These are phyloP conservation scores for Symphodus melops DNA, from an alignment of 2,113 vertebrate genomes.

Conservation along the genomic window DNA sequence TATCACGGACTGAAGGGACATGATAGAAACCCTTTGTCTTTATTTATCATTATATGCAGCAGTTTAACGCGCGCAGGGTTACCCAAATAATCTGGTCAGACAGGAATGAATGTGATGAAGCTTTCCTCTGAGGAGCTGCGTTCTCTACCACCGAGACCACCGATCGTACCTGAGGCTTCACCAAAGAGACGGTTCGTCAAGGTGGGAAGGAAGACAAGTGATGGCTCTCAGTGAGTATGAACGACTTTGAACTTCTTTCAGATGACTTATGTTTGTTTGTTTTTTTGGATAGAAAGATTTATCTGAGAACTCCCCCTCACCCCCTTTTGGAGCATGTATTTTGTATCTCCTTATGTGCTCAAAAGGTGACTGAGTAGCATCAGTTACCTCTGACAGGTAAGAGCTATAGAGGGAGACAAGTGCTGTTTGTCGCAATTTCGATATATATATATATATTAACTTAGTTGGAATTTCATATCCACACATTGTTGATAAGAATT, in stretches of 20 bases:
- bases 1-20: constrained; percentile 16
- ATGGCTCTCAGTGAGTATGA: constrained; percentile 82
- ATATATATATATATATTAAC: no score
- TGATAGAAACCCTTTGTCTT: background rate
- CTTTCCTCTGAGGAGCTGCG: constrained; percentile 64
- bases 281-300: background rate
- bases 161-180: constrained; percentile 60
- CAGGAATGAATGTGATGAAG: constrained; percentile 51
- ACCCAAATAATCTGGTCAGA: background rate
- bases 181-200: constrained; percentile 74
- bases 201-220: constrained; percentile 78
- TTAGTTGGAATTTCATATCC: no score
- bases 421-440: no score
- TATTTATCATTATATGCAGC: background rate
- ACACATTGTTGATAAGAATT: no score
- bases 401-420: no score
- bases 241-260: background rate
- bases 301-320: no score
- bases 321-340: background rate
- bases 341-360: background rate
- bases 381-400: no score
- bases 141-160: constrained; percentile 64
- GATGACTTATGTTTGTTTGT: no score
- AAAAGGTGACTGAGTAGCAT: background rate
- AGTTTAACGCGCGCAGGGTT: background rate